These are phyloP conservation scores for Mus spretus DNA, from an alignment of 2,797 vertebrate genomes.

Conservation along the genomic window DNA sequence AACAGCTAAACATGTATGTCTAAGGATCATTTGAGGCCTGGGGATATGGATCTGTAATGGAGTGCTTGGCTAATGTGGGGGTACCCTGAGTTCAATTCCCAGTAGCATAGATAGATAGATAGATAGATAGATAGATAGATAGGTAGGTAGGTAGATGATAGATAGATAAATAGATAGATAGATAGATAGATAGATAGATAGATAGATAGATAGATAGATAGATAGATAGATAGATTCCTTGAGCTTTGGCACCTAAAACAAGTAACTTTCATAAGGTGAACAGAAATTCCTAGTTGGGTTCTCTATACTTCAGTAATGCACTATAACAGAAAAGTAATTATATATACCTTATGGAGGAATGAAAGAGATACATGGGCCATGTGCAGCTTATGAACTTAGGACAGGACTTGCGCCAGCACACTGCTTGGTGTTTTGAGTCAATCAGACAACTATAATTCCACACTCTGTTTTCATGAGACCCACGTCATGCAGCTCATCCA, in stretches of 20 bases:
- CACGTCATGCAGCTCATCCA: conserved; percentile 43
- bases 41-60: neutral
- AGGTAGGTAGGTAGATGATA: neutral
- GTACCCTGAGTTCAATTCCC: neutral
- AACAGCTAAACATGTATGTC: conserved; percentile 71
- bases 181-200: neutral
- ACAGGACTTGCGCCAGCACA: neutral
- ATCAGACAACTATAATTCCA: conserved; percentile 17
- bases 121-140: neutral
- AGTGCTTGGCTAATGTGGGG: neutral
- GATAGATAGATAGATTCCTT: conserved; percentile 15
- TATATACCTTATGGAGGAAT: neutral
- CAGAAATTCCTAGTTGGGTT: conserved; percentile 44
- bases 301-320: conserved; percentile 24
- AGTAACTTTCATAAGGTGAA: conserved; percentile 47
- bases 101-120: neutral
- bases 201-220: neutral
- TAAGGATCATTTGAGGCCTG: neutral
- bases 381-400: neutral
- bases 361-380: neutral
- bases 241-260: conserved; percentile 56
- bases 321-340: conserved; percentile 15
- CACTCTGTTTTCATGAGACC: conserved; percentile 39
- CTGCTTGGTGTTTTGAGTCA: neutral
- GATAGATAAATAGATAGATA: neutral